These are phyloP conservation scores for Drosophila longiperda DNA, from an alignment of 2,888 invertebrate species.

Conservation along the genomic window DNA sequence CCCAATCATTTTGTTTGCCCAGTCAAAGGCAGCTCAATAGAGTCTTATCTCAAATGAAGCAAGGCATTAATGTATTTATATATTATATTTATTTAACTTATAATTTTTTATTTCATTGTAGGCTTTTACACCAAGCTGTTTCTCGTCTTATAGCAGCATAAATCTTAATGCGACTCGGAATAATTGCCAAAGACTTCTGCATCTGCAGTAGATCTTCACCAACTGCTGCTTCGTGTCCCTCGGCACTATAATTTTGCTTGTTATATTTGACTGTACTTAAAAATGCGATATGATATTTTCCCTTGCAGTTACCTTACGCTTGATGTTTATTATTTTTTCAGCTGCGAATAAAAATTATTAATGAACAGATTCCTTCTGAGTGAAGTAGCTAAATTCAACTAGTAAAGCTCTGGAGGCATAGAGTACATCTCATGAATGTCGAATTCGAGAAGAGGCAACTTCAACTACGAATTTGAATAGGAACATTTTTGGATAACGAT, in stretches of 20 bases:
- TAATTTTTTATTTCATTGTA: neutral
- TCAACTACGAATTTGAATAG: slow-evolving; percentile 81
- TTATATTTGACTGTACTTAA: slow-evolving; percentile 30
- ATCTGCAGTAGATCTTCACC: slow-evolving; percentile 62
- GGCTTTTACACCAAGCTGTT: slow-evolving; percentile 38
- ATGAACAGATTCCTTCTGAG: neutral
- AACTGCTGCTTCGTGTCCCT: slow-evolving; percentile 1
- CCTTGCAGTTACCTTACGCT: too few species aligned
- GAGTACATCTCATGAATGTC: slow-evolving; percentile 73
- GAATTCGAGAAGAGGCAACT: slow-evolving; percentile 82
- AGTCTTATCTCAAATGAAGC: slow-evolving; percentile 57
- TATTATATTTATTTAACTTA: neutral
- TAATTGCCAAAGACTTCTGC: slow-evolving; percentile 53
- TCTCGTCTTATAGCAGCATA: slow-evolving; percentile 79
- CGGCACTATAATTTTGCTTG: slow-evolving; percentile 4
- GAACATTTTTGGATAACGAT: slow-evolving; percentile 51
- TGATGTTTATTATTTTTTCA: slow-evolving; percentile 69
- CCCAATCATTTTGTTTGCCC: slow-evolving; percentile 46
- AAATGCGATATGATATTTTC: slow-evolving; percentile 70
- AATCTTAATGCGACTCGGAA: slow-evolving; percentile 81
- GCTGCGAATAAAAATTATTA: slow-evolving; percentile 46
- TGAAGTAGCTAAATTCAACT: slow-evolving; percentile 61
- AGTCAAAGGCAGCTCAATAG: slow-evolving; percentile 25
- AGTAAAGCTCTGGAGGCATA: slow-evolving; percentile 74
- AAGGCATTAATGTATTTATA: slow-evolving; percentile 53